Evolutionary conservation across 92 coral and sea anemone species (phyloP).

Genomic region (Bergia sp.): DNA sequence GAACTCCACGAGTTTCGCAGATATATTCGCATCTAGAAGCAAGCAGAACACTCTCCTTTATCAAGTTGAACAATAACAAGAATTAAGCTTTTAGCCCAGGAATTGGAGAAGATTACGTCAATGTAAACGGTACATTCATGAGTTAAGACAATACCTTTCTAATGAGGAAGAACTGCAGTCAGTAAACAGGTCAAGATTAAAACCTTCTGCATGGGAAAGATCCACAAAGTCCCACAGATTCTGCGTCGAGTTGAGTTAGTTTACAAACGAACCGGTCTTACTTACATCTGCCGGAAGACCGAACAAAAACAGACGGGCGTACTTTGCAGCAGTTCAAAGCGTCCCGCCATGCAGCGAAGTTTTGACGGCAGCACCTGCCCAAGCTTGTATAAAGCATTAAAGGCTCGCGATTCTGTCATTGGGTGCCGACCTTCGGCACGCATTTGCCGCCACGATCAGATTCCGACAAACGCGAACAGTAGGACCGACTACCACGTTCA

Average conservation of each 20-base stretch:
- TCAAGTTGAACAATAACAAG: conserved; percentile 10
- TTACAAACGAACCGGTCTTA: not conserved
- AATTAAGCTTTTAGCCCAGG: not conserved
- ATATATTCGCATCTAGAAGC: not conserved
- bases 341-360: conserved; percentile 23
- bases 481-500: not conserved
- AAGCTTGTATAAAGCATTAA: no score
- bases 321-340: conserved; percentile 42
- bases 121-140: not conserved
- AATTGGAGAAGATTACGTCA: conserved; percentile 2
- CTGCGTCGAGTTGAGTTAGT: conserved; percentile 4
- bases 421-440: not conserved
- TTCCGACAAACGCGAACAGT: not conserved
- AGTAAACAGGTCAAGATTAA: not conserved
- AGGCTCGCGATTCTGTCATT: not conserved
- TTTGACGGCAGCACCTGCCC: conserved; percentile 31
- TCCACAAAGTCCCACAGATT: not conserved
- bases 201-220: not conserved
- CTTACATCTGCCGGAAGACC: not conserved
- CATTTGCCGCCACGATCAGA: conserved; percentile 7
- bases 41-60: not conserved
- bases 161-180: conserved; percentile 21
- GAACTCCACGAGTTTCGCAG: not conserved
- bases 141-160: conserved; percentile 40
- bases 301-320: conserved; percentile 21